Percentiles rank a stretch among this genome's conserved stretches.
phyloP scores from a whole-genome alignment of 2,888 invertebrate species.

The Orthosia gracilis region DNA sequence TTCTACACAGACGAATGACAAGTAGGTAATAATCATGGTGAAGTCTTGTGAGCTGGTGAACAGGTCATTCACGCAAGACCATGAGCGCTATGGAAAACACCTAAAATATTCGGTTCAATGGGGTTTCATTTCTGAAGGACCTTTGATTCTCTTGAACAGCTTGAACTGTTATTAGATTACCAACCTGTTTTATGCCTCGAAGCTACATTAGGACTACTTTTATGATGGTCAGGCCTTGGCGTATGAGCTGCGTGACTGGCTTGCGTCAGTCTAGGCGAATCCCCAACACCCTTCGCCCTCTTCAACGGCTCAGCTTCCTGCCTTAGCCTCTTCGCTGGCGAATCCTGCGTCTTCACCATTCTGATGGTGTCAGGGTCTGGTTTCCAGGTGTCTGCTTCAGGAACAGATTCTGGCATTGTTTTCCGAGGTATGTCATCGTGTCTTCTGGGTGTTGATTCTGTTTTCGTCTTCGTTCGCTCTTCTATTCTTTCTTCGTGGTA shows the following conservation, averaged over 20 bases:
- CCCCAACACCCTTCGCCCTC: conserved; percentile 84
- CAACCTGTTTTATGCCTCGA: conserved; percentile 86
- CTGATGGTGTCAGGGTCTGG: conserved; percentile 88
- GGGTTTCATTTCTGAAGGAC: too few relatives aligned
- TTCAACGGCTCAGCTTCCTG: conserved; percentile 88
- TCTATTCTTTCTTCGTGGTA: conserved; percentile 83
- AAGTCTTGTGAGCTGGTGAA: too few relatives aligned
- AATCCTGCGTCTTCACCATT: conserved; percentile 83
- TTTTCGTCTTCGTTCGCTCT: conserved; percentile 63
- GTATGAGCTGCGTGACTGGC: conserved; percentile 77
- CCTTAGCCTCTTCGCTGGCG: conserved; percentile 85
- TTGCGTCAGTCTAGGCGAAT: conserved; percentile 85
- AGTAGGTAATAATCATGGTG: too few relatives aligned
- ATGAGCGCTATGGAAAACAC: too few relatives aligned
- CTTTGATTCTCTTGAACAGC: too few relatives aligned
- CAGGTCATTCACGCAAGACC: too few relatives aligned
- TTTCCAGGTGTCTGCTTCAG: conserved; percentile 78
- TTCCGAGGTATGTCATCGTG: conserved; percentile 80
- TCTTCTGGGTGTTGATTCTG: conserved; percentile 74
- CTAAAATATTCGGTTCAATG: too few relatives aligned
- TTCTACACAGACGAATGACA: too few relatives aligned
- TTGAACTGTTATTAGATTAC: too few relatives aligned
- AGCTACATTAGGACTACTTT: conserved; percentile 92
- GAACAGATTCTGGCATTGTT: conserved; percentile 71
- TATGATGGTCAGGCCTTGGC: conserved; percentile 89